Percentiles rank a stretch among this genome's conserved stretches.
Conservation (phyloP, 2,113 vertebrate genomes). For the Theristicus caerulescens region DNA sequence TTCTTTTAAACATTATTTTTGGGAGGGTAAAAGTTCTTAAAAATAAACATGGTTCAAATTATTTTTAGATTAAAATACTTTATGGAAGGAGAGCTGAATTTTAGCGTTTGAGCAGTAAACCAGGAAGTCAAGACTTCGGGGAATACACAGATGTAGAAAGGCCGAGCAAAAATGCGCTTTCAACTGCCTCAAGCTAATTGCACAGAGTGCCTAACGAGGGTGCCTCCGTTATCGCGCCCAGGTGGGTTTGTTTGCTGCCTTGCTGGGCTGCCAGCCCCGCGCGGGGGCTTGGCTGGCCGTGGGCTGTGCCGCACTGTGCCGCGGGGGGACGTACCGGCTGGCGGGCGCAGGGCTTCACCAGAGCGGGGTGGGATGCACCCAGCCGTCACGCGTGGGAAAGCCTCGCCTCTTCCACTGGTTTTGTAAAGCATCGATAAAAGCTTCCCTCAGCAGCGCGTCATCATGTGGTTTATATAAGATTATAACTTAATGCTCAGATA, state of each 20-base stretch:
- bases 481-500: neutral
- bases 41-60: slow-evolving; percentile 68
- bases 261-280: neutral
- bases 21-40: slow-evolving; percentile 66
- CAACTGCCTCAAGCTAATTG: neutral
- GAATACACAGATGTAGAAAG: slow-evolving; percentile 30
- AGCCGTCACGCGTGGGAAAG: accelerated
- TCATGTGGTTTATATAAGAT: too few species aligned
- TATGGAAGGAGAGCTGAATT: slow-evolving; percentile 23
- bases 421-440: accelerated
- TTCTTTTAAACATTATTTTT: slow-evolving; percentile 70
- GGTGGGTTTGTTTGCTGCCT: neutral
- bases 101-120: slow-evolving; percentile 52
- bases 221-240: neutral
- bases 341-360: neutral
- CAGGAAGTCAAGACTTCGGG: slow-evolving; percentile 10
- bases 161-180: neutral
- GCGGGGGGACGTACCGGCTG: accelerated
- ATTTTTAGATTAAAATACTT: slow-evolving; percentile 68
- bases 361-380: too few species aligned
- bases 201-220: accelerated
- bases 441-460: neutral
- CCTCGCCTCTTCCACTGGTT: neutral
- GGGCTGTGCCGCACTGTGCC: accelerated
- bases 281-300: accelerated